Conservation (phyloP, 2,113 vertebrate species). For the Clupea harengus region DNA sequence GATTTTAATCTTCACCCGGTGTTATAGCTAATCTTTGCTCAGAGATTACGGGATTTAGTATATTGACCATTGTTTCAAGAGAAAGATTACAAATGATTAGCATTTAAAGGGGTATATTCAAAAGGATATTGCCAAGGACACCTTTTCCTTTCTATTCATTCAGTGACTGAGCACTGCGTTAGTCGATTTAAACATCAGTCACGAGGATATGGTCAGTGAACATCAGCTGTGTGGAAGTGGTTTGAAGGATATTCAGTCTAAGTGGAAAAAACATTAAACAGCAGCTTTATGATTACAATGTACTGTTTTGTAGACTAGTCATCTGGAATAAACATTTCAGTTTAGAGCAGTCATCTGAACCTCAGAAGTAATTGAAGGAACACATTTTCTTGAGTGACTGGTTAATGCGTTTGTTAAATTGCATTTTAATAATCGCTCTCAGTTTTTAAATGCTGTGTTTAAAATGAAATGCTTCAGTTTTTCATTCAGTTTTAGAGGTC, state of each 20-base stretch:
- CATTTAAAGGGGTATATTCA: slow-evolving; percentile 70
- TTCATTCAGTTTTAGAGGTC: not conserved
- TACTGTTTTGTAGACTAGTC: slow-evolving; percentile 72
- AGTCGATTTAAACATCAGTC: slow-evolving; percentile 21
- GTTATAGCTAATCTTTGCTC: slow-evolving; percentile 16
- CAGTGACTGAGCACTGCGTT: not conserved
- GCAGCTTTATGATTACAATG: slow-evolving; percentile 39
- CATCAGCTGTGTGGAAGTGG: not conserved
- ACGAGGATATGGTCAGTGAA: slow-evolving; percentile 11
- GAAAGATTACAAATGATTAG: slow-evolving; percentile 64
- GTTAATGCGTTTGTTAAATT: slow-evolving; percentile 85
- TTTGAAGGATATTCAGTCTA: not conserved
- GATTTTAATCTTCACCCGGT: not conserved
- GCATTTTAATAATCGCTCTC: not conserved
- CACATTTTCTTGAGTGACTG: slow-evolving; percentile 83
- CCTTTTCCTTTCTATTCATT: not conserved
- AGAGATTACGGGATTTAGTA: slow-evolving; percentile 37
- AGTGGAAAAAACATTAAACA: not conserved
- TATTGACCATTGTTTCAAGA: slow-evolving; percentile 42
- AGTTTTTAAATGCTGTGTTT: not conserved
- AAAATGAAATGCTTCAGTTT: not conserved
- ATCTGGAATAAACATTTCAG: slow-evolving; percentile 84
- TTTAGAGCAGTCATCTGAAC: slow-evolving; percentile 83
- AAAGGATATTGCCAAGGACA: slow-evolving; percentile 64
- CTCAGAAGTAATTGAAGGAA: slow-evolving; percentile 90